Evolutionary conservation across 2,888 invertebrate genomes (phyloP), one percentile per base, ranked within the genome.

Genomic region (Phalera bucephala): DNA sequence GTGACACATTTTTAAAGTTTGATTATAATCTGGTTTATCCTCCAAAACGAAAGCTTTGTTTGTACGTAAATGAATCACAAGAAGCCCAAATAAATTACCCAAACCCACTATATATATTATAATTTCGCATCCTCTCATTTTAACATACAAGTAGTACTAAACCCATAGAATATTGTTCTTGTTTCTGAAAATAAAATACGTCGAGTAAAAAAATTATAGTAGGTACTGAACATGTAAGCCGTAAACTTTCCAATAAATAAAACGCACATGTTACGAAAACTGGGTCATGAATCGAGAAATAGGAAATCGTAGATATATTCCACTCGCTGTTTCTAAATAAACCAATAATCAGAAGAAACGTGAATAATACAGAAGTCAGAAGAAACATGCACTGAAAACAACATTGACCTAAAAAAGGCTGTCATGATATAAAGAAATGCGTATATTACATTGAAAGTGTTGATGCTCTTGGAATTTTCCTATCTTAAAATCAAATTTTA

Each of bases 181-280:
- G n/a, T n/a, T n/a, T n/a, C n/a, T n/a, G n/a, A n/a, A n/a, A n/a
- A n/a, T n/a, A n/a, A n/a, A n/a, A n/a, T n/a, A n/a, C n/a, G n/a
- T n/a, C n/a, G n/a, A n/a, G n/a, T n/a, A n/a, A n/a, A n/a, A n/a
- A n/a, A n/a, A n/a, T n/a, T n/a, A n/a, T n/a, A n/a, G n/a, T n/a
- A n/a, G n/a, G n/a, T n/a, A n/a, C n/a, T n/a, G n/a, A n/a, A n/a
- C n/a, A n/a, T n/a, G n/a, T n/a, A n/a, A n/a, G n/a, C n/a, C n/a
- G n/a, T n/a, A n/a, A n/a, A n/a, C n/a, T n/a, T n/a, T n/a, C 45
- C 39, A 62, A 68, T 64, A 63, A 65, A 69, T 64, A 56, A 21
- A 54, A 60, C 60, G 50, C 52, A 59, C 52, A 68, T 61, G 56
- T 45, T 52, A 37, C 34, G 38, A 40, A 59, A 79, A 71, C 55